A percentile compares a stretch with the other conserved stretches of the same genome.
These are phyloP conservation scores for Lophura nycthemera DNA, from an alignment of 2,113 vertebrate species.

Conservation along the genomic window DNA sequence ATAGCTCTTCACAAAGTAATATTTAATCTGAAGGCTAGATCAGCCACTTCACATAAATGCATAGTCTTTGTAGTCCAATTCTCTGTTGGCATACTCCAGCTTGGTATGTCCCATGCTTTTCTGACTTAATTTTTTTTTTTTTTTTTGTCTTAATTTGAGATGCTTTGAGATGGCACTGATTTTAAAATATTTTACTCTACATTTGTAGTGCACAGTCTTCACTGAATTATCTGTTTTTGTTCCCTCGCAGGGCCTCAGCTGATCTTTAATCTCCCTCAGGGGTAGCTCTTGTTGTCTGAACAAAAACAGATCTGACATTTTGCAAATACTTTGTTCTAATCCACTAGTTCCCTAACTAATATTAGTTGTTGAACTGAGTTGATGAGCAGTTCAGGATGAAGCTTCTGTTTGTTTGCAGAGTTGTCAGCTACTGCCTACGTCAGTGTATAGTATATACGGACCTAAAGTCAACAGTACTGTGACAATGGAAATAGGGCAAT, in stretches of 20 bases:
- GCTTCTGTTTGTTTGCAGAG: constrained; percentile 48
- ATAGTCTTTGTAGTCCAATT: background rate
- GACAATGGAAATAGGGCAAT: background rate
- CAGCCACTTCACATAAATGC: background rate
- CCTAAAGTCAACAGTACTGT: constrained; percentile 32
- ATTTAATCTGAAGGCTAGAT: background rate
- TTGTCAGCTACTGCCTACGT: background rate
- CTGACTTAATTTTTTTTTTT: background rate
- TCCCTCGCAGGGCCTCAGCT: background rate
- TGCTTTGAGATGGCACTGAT: background rate
- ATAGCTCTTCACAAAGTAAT: background rate
- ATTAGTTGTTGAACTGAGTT: constrained; percentile 51
- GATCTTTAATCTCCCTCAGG: constrained; percentile 45
- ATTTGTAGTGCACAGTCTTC: background rate
- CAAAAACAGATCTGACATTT: constrained; percentile 61
- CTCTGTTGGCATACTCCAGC: background rate
- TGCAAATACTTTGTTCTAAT: constrained; percentile 40
- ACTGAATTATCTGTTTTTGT: background rate
- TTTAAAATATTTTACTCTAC: background rate
- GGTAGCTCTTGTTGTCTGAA: constrained; percentile 13
- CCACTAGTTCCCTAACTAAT: constrained; percentile 36
- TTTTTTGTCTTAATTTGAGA: background rate
- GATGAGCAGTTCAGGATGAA: constrained; percentile 58
- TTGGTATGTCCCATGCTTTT: background rate
- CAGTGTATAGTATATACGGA: background rate